phyloP scores from a whole-genome alignment of 2,888 invertebrate species.

The Patella caerulea region DNA sequence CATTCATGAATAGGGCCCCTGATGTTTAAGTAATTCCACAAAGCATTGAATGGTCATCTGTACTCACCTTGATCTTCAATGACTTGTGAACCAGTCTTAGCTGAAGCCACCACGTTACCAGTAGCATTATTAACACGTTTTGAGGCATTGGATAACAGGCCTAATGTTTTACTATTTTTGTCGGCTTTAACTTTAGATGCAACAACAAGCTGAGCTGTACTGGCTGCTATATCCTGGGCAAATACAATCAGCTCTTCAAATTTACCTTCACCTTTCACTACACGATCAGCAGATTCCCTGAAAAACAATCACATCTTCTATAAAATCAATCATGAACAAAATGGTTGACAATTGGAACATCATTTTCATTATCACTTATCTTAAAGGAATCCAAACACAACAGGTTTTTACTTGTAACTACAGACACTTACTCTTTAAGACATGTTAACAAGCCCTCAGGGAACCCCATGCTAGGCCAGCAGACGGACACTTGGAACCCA shows the following conservation, averaged over 20 bases:
- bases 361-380: no score
- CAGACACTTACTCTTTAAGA: no score
- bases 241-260: slow-evolving; percentile 95
- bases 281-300: slow-evolving; percentile 92
- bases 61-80: slow-evolving; percentile 84
- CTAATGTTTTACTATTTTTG: slow-evolving; percentile 83
- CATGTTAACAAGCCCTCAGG: no score
- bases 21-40: no score
- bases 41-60: slow-evolving; percentile 29
- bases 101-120: slow-evolving; percentile 92
- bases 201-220: slow-evolving; percentile 96
- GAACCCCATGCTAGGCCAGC: no score
- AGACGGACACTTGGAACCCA: no score
- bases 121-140: slow-evolving; percentile 91
- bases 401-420: no score
- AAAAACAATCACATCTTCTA: slow-evolving; percentile 9
- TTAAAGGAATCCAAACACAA: no score
- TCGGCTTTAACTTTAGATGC: slow-evolving; percentile 95
- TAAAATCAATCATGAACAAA: no score
- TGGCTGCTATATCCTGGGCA: slow-evolving; percentile 95
- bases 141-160: slow-evolving; percentile 88
- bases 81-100: slow-evolving; percentile 88
- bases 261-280: slow-evolving; percentile 85
- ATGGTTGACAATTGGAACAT: no score
- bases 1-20: no score